phyloP scores from a whole-genome alignment of 2,888 invertebrate species.

The Epiblema foenella region DNA sequence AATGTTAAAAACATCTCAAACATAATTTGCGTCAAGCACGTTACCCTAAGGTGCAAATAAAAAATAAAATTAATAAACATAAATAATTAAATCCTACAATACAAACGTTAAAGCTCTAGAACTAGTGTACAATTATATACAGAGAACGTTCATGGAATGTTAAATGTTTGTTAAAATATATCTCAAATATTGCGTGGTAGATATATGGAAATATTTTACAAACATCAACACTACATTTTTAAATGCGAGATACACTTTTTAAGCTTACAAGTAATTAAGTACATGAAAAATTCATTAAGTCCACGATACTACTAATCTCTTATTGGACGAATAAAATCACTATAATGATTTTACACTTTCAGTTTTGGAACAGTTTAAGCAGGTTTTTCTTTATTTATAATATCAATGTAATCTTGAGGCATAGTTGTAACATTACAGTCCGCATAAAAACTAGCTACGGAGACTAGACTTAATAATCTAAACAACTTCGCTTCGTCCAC shows the following conservation, averaged over 20 bases:
- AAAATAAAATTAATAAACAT: slow-evolving; percentile 57
- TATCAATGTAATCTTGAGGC: slow-evolving; percentile 17
- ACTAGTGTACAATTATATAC: slow-evolving; percentile 80
- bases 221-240: slow-evolving; percentile 63
- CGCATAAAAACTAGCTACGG: too few relatives aligned
- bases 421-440: neutral
- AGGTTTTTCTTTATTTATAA: slow-evolving; percentile 12
- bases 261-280: slow-evolving; percentile 79
- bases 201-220: slow-evolving; percentile 48
- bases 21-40: slow-evolving; percentile 29
- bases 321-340: slow-evolving; percentile 67
- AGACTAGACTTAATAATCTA: too few relatives aligned
- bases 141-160: slow-evolving; percentile 52
- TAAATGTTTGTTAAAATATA: slow-evolving; percentile 43
- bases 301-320: slow-evolving; percentile 70
- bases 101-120: slow-evolving; percentile 81
- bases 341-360: slow-evolving; percentile 20
- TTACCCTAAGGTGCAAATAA: slow-evolving; percentile 56
- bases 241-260: slow-evolving; percentile 69
- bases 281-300: slow-evolving; percentile 75
- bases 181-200: slow-evolving; percentile 25
- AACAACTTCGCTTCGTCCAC: too few relatives aligned
- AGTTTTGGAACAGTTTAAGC: slow-evolving; percentile 15
- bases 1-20: slow-evolving; percentile 20
- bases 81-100: slow-evolving; percentile 67